phyloP scores from a whole-genome alignment of 2,797 vertebrate species.

The Crenichthys baileyi region DNA sequence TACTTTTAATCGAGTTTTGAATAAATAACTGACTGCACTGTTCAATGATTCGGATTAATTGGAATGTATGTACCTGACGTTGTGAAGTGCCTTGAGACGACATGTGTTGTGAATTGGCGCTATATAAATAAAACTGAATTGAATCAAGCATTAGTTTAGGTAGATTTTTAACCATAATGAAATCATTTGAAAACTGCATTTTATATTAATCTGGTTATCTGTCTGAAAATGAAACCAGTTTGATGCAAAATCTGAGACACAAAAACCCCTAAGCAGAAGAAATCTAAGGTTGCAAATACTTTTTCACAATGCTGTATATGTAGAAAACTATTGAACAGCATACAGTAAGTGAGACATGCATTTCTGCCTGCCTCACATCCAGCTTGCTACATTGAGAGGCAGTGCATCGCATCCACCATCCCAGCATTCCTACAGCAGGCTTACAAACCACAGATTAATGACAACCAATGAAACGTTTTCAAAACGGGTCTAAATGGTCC shows the following conservation, averaged over 20 bases:
- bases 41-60: too few relatives aligned
- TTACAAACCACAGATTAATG: conserved; percentile 65
- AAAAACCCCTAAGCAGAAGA: not conserved
- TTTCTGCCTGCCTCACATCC: conserved; percentile 29
- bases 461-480: conserved; percentile 53
- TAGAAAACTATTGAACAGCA: conserved; percentile 18
- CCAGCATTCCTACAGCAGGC: conserved; percentile 24
- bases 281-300: not conserved
- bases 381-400: conserved; percentile 71
- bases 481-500: conserved; percentile 64
- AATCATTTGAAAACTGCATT: not conserved
- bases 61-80: too few relatives aligned
- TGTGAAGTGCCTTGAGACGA: too few relatives aligned
- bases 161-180: not conserved
- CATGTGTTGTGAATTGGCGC: too few relatives aligned
- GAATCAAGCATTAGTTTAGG: too few relatives aligned
- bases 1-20: too few relatives aligned
- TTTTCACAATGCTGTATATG: not conserved
- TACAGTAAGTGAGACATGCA: conserved; percentile 26
- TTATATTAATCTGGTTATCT: not conserved
- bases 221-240: not conserved
- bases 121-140: too few relatives aligned
- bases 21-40: too few relatives aligned
- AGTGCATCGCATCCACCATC: conserved; percentile 39
- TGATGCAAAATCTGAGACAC: not conserved